Evolutionary conservation across 2,113 vertebrate genomes (phyloP).

Genomic region (Ptychochromis oligacanthus): DNA sequence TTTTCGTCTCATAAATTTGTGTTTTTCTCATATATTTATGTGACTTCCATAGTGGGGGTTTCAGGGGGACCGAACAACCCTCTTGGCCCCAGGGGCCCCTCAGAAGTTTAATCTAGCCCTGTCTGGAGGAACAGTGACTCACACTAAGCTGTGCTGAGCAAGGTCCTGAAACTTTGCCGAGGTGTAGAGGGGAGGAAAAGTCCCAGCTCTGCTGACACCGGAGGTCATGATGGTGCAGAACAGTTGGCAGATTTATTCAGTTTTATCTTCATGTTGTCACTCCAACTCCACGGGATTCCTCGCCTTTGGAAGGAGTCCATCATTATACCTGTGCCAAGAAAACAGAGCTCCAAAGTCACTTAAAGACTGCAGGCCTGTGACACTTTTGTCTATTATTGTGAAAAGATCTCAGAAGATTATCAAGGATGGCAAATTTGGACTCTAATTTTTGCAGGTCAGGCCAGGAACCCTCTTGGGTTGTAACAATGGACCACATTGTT

Average conservation of each 20-base stretch:
- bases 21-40: too few species aligned
- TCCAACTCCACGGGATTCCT: not conserved
- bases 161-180: not conserved
- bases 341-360: not conserved
- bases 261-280: not conserved
- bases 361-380: not conserved
- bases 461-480: not conserved
- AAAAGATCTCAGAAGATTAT: not conserved
- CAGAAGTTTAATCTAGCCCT: not conserved
- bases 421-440: not conserved
- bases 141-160: not conserved
- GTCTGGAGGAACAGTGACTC: not conserved
- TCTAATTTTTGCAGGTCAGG: not conserved
- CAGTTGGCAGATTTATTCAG: not conserved
- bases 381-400: not conserved
- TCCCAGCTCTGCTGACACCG: not conserved
- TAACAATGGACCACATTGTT: not conserved
- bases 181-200: not conserved
- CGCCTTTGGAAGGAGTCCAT: slow-evolving; percentile 1
- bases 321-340: not conserved
- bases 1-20: too few species aligned
- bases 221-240: not conserved
- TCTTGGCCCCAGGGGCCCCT: not conserved
- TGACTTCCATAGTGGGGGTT: not conserved
- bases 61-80: not conserved